These are phyloP conservation scores for Vipera latastei DNA, from an alignment of 2,797 vertebrate genomes.

Conservation along the genomic window DNA sequence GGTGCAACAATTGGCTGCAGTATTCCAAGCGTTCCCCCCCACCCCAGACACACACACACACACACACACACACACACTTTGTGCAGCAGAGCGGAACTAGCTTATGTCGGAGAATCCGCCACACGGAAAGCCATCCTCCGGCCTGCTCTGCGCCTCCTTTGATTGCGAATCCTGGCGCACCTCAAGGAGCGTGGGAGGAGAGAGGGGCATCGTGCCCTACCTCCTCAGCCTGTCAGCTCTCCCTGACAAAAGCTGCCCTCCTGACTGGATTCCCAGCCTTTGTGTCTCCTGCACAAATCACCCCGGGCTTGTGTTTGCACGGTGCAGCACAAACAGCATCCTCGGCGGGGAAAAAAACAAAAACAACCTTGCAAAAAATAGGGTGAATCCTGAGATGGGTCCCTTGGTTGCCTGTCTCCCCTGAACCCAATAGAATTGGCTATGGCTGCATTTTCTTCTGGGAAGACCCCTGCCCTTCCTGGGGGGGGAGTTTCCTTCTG, in stretches of 20 bases:
- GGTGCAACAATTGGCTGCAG: not conserved
- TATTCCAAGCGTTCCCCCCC: fast-evolving
- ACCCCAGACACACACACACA: no score
- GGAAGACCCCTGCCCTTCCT: not conserved
- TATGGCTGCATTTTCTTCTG: not conserved
- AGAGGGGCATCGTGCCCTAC: not conserved
- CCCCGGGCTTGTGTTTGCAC: not conserved
- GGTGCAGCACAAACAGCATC: not conserved
- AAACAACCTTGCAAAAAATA: not conserved
- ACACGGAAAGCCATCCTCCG: not conserved
- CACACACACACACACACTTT: no score
- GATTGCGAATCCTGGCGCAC: not conserved
- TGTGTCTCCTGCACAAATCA: not conserved
- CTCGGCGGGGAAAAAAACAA: not conserved
- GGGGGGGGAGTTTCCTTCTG: no score
- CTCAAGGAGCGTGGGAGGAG: not conserved
- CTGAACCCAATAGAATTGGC: not conserved
- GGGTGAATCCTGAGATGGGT: not conserved
- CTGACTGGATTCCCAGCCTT: not conserved
- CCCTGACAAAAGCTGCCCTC: not conserved
- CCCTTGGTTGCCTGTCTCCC: not conserved
- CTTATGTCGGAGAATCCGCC: not conserved
- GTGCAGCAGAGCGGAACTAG: not conserved
- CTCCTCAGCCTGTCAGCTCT: not conserved
- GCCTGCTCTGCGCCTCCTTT: not conserved